Conservation (phyloP, 2,113 vertebrate genomes). For the Irena cyanogastra region DNA sequence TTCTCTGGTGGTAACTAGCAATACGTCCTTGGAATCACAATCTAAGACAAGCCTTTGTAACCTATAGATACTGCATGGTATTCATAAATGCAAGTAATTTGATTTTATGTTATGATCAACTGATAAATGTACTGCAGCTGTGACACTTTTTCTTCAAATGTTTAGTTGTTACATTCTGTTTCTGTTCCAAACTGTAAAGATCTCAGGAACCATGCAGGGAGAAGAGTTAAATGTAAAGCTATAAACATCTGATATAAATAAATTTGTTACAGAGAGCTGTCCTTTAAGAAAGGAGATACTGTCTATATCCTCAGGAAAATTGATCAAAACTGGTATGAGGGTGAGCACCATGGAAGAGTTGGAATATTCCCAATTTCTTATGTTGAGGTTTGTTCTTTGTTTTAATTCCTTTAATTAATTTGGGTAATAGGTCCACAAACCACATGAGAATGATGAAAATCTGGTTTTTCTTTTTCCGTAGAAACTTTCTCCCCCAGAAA, state of each 20-base stretch:
- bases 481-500: constrained; percentile 86
- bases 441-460: background rate
- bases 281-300: constrained; percentile 95
- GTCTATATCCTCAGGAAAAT: constrained; percentile 97
- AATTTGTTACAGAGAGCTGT: constrained; percentile 87
- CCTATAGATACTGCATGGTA: background rate
- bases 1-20: background rate
- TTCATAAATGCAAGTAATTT: background rate
- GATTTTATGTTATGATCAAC: background rate
- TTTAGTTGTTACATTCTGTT: background rate
- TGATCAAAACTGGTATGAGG: constrained; percentile 98
- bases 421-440: background rate
- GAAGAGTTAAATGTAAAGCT: background rate
- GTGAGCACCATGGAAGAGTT: constrained; percentile 87
- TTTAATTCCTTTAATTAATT: background rate
- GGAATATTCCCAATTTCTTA: constrained; percentile 97
- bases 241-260: constrained; percentile 10
- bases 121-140: background rate
- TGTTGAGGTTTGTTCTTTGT: constrained; percentile 81
- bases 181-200: background rate
- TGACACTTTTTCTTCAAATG: background rate
- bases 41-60: background rate
- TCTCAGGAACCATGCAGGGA: background rate
- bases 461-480: constrained; percentile 28
- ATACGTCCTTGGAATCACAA: background rate